Evolutionary conservation across 53 echinoderm and acorn worm genomes (phyloP).

Genomic region (Arbacia lixula): DNA sequence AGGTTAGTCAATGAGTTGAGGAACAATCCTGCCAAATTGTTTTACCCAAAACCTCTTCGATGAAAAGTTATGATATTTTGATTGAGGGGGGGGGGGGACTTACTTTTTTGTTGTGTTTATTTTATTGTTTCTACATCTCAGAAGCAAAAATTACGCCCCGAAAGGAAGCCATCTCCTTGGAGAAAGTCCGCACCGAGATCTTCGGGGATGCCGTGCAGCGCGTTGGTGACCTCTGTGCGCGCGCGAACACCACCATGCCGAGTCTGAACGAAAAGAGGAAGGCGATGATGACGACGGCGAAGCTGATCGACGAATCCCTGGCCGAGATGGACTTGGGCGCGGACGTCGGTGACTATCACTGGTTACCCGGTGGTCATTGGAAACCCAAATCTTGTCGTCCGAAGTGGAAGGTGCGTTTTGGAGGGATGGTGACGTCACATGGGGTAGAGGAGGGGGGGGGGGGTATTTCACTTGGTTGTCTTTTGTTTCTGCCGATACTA

Average conservation of each 20-base stretch:
- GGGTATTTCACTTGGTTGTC: too few species aligned
- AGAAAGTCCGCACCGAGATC: conserved; percentile 1
- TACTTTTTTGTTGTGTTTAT: too few species aligned
- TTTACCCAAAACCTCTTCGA: too few species aligned
- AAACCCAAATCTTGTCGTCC: conserved; percentile 58
- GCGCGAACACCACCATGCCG: neutral
- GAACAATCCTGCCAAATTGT: too few species aligned
- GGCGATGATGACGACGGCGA: neutral
- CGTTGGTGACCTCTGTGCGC: neutral
- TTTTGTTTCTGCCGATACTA: too few species aligned
- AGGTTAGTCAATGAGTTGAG: too few species aligned
- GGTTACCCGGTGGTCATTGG: conserved; percentile 75
- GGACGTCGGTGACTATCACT: conserved; percentile 57
- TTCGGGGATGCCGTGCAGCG: neutral
- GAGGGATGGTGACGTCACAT: neutral
- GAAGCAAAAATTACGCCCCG: neutral
- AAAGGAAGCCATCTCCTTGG: neutral
- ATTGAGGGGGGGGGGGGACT: too few species aligned
- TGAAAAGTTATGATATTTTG: too few species aligned
- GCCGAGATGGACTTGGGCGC: conserved; percentile 28
- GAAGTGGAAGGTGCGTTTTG: conserved; percentile 63
- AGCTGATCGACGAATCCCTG: conserved; percentile 28
- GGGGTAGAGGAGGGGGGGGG: too few species aligned
- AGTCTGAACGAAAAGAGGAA: neutral
- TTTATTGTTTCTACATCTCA: neutral